phyloP scores from a whole-genome alignment of 2,113 vertebrate species.

The Oreochromis spilurus region DNA sequence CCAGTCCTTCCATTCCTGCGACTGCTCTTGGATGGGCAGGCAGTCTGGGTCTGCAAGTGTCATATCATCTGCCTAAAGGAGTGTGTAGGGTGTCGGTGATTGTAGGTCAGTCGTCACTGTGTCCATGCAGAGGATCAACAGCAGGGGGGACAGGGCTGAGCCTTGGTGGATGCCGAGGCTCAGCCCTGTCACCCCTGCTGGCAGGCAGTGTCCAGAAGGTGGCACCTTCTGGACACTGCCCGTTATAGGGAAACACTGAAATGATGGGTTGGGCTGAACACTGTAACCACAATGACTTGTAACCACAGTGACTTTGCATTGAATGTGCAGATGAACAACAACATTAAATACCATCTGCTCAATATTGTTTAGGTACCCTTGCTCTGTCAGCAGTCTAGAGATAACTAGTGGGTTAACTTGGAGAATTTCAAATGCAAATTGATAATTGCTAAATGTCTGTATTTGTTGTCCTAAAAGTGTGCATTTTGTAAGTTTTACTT shows the following conservation, averaged over 20 bases:
- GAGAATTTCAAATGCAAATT: neutral
- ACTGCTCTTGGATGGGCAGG: neutral
- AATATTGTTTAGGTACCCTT: neutral
- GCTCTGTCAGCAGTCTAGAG: neutral
- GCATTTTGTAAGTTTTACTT: neutral
- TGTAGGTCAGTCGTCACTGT: neutral
- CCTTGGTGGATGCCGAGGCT: neutral
- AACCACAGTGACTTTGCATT: neutral
- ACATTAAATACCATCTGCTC: neutral
- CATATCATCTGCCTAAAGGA: neutral
- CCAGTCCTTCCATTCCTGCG: neutral
- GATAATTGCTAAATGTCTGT: neutral
- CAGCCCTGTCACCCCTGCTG: neutral
- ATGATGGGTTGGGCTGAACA: neutral
- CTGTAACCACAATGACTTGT: neutral
- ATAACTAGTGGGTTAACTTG: neutral
- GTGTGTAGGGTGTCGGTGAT: neutral
- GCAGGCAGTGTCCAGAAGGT: neutral
- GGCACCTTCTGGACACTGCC: too few relatives aligned
- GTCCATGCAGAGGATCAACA: neutral
- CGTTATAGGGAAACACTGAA: neutral
- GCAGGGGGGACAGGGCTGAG: neutral
- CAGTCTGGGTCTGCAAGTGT: neutral
- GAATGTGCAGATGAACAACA: neutral
- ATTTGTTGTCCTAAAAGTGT: neutral